Base-by-base conservation (phyloP, 2,888 invertebrate species). In the Ommatoiulus sabulosus region DNA sequence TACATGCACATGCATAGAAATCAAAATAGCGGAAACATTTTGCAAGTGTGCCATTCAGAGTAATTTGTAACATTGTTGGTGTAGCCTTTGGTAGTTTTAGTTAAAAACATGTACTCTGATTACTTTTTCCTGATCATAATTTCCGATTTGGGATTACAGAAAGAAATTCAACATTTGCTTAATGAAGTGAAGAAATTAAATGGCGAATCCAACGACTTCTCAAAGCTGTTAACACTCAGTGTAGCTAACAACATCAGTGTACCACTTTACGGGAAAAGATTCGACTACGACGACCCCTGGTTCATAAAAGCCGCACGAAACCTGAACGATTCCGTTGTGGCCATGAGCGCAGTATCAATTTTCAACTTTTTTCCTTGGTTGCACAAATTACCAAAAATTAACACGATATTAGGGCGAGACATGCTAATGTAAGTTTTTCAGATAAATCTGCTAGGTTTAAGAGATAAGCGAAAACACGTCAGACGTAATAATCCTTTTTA, bases 151-250 rank as follows among this genome's bases (percentile, higher is more conserved):
- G n/a, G n/a, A n/a, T 46, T 52, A 6, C 20, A 88, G 88, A 43
- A 86, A 12, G 88, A 88, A 86, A 52, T 88, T 20, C 85, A 88
- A 48, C 52, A 86, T 85, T 88, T 88, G n/a, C 7, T 88, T 20
- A n/a, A 7, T 3, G 88, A 88, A 88, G 7, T 88, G 7, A 84
- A 88, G 43, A 88, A 35, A 44, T 5, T 17, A 0, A 46, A 88
- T n/a, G 85, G 43, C n/a, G 15, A 48, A 24, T 7, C 88, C 17
- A 46, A 2, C 46, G 85, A 84, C 20, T 43, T 88, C 17, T 44
- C 35, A 7, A 24, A 86, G 0, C 35, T 86, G 15, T 3, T 88
- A 35, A 52, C 48, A 17, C n/a, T 48, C 15, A 88, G 88, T 48
- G 57, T 88, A 8, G 10, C 85, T 35, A 88, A 88, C 86, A 88